phyloP scores from a whole-genome alignment of 2,797 vertebrate genomes.

The Cynopterus sphinx region DNA sequence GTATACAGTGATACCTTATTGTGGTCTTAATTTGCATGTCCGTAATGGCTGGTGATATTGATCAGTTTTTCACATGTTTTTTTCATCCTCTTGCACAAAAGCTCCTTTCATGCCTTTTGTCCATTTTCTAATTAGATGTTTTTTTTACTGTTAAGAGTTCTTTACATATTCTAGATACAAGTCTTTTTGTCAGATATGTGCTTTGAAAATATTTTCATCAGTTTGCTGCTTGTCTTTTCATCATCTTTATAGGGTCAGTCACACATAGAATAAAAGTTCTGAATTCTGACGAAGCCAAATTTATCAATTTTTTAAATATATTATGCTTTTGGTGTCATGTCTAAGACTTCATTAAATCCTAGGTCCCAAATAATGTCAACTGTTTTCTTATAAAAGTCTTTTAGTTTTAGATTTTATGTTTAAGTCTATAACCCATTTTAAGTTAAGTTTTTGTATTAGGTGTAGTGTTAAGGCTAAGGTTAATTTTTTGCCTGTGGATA shows the following conservation, averaged over 20 bases:
- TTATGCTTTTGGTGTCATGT: background rate
- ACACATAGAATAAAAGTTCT: background rate
- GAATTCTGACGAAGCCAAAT: background rate
- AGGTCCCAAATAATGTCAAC: background rate
- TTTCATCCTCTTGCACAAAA: background rate
- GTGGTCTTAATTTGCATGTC: background rate
- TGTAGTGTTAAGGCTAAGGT: background rate
- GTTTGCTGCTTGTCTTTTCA: background rate
- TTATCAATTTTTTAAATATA: background rate
- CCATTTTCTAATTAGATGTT: background rate
- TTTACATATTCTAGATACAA: background rate
- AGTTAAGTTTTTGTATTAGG: background rate
- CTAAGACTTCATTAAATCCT: background rate
- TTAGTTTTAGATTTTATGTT: background rate
- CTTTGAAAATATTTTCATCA: background rate
- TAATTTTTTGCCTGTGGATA: background rate
- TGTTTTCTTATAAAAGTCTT: background rate
- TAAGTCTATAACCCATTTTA: background rate
- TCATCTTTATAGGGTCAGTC: background rate
- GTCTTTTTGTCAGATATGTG: background rate
- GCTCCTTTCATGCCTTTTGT: background rate
- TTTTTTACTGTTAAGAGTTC: background rate
- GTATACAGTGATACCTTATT: background rate
- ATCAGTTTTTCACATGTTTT: background rate
- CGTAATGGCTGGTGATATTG: background rate